These are phyloP conservation scores for Todiramphus chloris DNA, from an alignment of 2,113 vertebrate species.

Conservation along the genomic window DNA sequence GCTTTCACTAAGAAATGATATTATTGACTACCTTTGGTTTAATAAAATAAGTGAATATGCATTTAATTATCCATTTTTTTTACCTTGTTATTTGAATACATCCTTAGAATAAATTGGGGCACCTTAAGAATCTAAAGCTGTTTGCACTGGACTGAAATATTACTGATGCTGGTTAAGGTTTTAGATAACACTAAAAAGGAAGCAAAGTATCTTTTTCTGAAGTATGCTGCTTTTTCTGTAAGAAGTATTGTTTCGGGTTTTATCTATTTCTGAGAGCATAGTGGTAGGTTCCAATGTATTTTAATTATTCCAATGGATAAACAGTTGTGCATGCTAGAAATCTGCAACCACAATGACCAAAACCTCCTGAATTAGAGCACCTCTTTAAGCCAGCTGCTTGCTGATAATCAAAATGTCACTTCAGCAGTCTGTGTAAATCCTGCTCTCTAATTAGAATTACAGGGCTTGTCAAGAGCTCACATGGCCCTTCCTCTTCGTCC, in stretches of 20 bases:
- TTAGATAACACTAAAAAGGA: background rate
- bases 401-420: conserved; percentile 22
- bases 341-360: background rate
- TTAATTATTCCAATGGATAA: background rate
- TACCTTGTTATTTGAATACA: background rate
- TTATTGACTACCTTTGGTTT: background rate
- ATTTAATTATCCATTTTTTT: background rate
- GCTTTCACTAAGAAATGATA: background rate
- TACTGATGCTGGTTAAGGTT: background rate
- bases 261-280: background rate
- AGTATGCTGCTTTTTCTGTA: background rate
- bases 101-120: background rate
- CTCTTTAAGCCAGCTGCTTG: conserved; percentile 48
- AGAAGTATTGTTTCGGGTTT: background rate
- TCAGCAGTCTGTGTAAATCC: conserved; percentile 15
- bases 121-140: background rate
- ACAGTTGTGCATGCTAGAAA: background rate
- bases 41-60: background rate
- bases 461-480: background rate
- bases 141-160: background rate
- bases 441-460: conserved; percentile 34
- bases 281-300: background rate
- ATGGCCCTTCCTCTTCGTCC: background rate
- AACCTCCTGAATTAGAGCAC: background rate
- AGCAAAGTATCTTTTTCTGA: background rate